Conservation (phyloP, 2,888 invertebrate genomes). For the Orchesella flavescens region DNA sequence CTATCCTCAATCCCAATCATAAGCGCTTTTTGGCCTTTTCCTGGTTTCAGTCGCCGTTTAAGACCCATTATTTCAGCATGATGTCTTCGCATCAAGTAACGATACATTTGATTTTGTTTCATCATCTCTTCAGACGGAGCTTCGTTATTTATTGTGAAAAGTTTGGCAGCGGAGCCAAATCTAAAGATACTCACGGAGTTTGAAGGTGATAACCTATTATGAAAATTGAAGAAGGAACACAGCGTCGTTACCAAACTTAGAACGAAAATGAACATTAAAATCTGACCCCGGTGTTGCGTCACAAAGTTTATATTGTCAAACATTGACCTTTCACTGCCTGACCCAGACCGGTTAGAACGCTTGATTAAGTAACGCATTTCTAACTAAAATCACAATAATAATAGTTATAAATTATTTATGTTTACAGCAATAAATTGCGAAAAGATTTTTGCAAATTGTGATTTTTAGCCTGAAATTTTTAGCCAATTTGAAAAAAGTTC, state of each 20-base stretch:
- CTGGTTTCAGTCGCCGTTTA: too few relatives aligned
- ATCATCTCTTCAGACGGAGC: too few relatives aligned
- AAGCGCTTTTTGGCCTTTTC: background rate
- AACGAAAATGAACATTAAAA: background rate
- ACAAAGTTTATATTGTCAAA: too few relatives aligned
- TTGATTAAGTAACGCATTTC: too few relatives aligned
- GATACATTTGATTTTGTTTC: background rate
- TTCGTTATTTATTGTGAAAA: background rate
- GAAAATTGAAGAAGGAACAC: background rate
- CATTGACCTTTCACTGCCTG: background rate
- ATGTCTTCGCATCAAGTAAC: background rate
- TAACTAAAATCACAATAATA: too few relatives aligned
- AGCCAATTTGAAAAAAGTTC: background rate
- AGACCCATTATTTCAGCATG: background rate
- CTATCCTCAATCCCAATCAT: background rate
- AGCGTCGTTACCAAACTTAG: conserved; percentile 10
- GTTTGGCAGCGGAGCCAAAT: background rate
- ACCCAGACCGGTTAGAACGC: background rate
- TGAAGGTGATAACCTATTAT: background rate
- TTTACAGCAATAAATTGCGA: too few relatives aligned
- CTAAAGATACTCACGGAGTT: background rate
- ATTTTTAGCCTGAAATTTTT: too few relatives aligned
- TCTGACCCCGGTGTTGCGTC: background rate
- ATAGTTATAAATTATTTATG: too few relatives aligned
- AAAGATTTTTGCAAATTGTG: too few relatives aligned